Conservation (phyloP, 2,888 invertebrate species). For the Sinotaia quadrata region DNA sequence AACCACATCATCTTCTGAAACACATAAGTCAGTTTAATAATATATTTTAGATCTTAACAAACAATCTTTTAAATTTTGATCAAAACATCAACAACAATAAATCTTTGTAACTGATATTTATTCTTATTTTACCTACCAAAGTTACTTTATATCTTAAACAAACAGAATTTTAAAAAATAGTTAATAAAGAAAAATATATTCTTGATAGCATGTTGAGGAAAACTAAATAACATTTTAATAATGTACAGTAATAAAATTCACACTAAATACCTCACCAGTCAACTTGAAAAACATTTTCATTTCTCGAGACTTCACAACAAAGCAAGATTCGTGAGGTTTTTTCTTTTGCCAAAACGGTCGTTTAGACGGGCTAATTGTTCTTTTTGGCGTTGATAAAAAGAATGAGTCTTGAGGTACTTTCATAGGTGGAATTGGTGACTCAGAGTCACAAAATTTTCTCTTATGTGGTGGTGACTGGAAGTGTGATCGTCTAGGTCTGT, state of each 20-base stretch:
- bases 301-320: constrained; percentile 59
- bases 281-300: constrained; percentile 64
- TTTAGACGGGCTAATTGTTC: not conserved
- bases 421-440: not conserved
- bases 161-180: no score
- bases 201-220: no score
- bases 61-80: no score
- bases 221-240: no score
- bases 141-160: no score
- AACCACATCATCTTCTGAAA: constrained; percentile 70
- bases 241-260: no score
- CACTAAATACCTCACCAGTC: constrained; percentile 51
- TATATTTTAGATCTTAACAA: no score
- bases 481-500: not conserved
- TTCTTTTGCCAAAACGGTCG: constrained; percentile 25
- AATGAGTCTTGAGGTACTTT: constrained; percentile 16
- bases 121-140: no score
- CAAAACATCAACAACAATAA: no score
- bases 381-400: constrained; percentile 25
- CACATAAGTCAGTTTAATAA: no score
- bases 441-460: constrained; percentile 6
- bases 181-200: no score
- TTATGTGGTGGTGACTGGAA: constrained; percentile 22
- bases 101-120: no score
- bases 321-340: constrained; percentile 34